Conservation (phyloP, 2,797 vertebrate species). For the Denticeps clupeoides region DNA sequence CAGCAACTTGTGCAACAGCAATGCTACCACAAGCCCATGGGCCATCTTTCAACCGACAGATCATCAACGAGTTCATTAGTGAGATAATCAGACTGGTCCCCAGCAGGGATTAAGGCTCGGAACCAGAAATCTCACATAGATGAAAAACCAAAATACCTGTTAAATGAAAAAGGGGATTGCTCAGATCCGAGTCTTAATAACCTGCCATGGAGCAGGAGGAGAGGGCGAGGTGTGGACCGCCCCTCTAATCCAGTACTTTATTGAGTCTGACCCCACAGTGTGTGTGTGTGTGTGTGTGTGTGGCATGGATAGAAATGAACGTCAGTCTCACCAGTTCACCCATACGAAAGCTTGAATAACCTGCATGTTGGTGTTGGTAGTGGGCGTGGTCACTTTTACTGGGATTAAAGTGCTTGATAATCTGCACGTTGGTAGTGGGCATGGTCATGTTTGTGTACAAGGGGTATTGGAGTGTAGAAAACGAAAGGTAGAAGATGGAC, state of each 20-base stretch:
- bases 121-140: not conserved
- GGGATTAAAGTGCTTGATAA: too few species aligned
- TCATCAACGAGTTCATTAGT: not conserved
- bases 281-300: not conserved
- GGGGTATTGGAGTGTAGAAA: too few species aligned
- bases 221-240: slow-evolving; percentile 1
- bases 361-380: too few species aligned
- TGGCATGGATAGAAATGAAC: too few species aligned
- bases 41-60: not conserved
- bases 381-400: too few species aligned
- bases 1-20: too few species aligned
- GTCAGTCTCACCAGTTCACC: too few species aligned
- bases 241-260: not conserved
- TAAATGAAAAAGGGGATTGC: not conserved
- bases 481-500: too few species aligned
- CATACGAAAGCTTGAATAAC: too few species aligned
- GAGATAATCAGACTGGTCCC: not conserved
- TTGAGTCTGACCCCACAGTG: not conserved
- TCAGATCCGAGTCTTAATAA: not conserved
- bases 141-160: not conserved
- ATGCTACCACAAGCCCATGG: too few species aligned
- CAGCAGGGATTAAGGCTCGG: not conserved
- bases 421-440: too few species aligned
- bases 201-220: not conserved
- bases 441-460: too few species aligned